A percentile compares a stretch with the other conserved stretches of the same genome.
phyloP scores from a whole-genome alignment of 2,797 vertebrate genomes.

The Hozukius guyotensis region DNA sequence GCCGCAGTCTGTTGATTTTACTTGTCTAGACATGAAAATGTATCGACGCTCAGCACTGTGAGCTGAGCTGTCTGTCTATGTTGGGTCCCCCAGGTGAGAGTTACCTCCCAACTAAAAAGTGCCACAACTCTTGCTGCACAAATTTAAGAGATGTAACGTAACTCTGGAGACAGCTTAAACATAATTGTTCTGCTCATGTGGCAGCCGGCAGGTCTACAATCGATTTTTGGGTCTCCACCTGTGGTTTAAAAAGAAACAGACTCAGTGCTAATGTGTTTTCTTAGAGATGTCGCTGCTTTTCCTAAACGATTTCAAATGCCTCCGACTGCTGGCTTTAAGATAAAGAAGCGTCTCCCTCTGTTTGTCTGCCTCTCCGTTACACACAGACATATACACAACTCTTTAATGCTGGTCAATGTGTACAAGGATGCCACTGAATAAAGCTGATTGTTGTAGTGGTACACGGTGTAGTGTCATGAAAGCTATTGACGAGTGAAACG shows the following conservation, averaged over 20 bases:
- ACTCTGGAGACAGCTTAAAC: slow-evolving; percentile 17
- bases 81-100: not conserved
- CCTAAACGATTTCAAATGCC: slow-evolving; percentile 16
- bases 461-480: not conserved
- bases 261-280: slow-evolving; percentile 3
- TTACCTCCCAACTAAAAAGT: not conserved
- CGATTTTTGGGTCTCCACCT: slow-evolving; percentile 29
- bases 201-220: slow-evolving; percentile 21
- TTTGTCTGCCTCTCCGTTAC: slow-evolving; percentile 7
- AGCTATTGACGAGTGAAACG: not conserved
- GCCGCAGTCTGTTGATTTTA: not conserved
- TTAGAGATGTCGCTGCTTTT: not conserved
- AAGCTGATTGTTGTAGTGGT: slow-evolving; percentile 1
- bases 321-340: slow-evolving; percentile 23
- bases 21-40: slow-evolving; percentile 26
- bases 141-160: slow-evolving; percentile 20
- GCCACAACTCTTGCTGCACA: not conserved
- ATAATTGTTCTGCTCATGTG: slow-evolving; percentile 12
- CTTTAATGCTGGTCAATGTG: slow-evolving; percentile 9
- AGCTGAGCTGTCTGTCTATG: not conserved
- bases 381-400: not conserved
- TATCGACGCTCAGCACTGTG: slow-evolving; percentile 15
- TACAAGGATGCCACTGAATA: slow-evolving; percentile 12
- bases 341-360: slow-evolving; percentile 1
- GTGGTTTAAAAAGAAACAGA: slow-evolving; percentile 8